Conservation (phyloP, 2,113 vertebrate genomes). For the Peromyscus californicus region DNA sequence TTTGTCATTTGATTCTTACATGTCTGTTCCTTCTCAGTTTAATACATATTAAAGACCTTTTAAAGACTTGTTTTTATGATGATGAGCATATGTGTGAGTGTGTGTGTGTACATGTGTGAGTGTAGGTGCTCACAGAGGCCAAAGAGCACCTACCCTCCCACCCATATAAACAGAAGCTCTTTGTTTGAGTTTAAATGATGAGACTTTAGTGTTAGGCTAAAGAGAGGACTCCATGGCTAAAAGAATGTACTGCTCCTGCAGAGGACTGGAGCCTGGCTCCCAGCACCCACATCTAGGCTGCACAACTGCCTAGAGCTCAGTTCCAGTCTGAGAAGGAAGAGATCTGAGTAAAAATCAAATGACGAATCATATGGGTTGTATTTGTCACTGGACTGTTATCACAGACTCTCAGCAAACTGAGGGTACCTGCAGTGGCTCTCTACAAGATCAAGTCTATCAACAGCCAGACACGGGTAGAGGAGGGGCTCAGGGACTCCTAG, state of each 20-base stretch:
- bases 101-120: background rate
- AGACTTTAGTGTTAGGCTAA: too few species aligned
- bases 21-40: background rate
- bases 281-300: too few species aligned
- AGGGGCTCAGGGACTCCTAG: background rate
- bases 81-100: background rate
- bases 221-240: too few species aligned
- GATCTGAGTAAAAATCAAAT: too few species aligned
- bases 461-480: background rate
- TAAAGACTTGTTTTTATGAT: background rate
- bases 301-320: too few species aligned
- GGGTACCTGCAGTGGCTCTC: background rate
- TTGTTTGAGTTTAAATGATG: too few species aligned
- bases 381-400: background rate
- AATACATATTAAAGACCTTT: background rate
- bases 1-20: background rate
- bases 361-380: background rate
- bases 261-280: too few species aligned
- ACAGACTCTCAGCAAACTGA: background rate
- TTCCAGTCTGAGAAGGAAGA: too few species aligned
- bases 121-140: background rate
- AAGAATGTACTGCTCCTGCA: too few species aligned
- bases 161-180: too few species aligned
- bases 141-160: background rate
- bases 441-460: accelerated